Evolutionary conservation across 2,888 invertebrate species (phyloP).

Genomic region (Masnerella sp.): DNA sequence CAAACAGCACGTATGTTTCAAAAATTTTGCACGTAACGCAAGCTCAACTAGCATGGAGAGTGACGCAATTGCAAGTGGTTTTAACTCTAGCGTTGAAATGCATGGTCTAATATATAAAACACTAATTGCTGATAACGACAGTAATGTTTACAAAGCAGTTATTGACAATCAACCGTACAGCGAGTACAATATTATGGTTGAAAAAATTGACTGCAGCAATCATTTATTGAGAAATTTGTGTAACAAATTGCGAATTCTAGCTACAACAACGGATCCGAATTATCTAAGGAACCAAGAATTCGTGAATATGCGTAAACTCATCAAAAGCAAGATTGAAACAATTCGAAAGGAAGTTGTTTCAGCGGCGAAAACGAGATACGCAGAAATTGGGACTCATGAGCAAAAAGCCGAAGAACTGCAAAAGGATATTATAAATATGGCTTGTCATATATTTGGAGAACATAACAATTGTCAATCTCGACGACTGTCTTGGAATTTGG

Average conservation of each 20-base stretch:
- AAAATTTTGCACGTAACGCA: conserved; percentile 58
- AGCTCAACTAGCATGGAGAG: too few relatives aligned
- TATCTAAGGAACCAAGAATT: neutral
- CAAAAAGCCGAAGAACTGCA: conserved; percentile 19
- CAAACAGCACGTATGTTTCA: conserved; percentile 62
- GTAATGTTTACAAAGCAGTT: too few relatives aligned
- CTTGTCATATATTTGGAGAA: conserved; percentile 41
- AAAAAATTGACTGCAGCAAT: too few relatives aligned
- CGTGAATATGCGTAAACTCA: neutral
- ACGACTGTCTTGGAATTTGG: neutral
- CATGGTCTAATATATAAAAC: conserved; percentile 52
- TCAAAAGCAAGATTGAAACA: neutral
- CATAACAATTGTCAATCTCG: conserved; percentile 45
- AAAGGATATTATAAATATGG: conserved; percentile 51
- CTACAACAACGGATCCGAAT: neutral
- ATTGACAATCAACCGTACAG: conserved; percentile 62
- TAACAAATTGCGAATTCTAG: conserved; percentile 28
- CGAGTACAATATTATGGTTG: neutral
- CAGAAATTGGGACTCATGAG: conserved; percentile 22
- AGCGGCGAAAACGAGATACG: neutral
- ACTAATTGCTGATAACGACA: too few relatives aligned
- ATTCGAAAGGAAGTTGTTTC: conserved; percentile 4
- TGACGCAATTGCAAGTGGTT: conserved; percentile 50
- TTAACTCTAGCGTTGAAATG: conserved; percentile 46
- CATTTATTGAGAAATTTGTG: too few relatives aligned